Percentiles rank a stretch among this genome's conserved stretches.
phyloP scores from a whole-genome alignment of 2,113 vertebrate species.

The Nerophis lumbriciformis region DNA sequence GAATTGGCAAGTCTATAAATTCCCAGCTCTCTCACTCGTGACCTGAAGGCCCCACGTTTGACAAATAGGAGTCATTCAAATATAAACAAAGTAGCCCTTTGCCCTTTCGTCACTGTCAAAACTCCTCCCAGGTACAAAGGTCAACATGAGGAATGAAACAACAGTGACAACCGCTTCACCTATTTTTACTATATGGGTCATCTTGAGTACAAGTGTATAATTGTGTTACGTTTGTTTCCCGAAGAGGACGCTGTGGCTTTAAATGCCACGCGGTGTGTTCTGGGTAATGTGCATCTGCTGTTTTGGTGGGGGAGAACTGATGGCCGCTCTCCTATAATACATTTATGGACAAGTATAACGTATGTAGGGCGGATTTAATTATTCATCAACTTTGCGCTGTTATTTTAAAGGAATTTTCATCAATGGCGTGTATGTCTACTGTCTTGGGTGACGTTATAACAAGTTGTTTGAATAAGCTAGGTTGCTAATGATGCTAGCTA shows the following conservation, averaged over 20 bases:
- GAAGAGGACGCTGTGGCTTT: constrained; percentile 30
- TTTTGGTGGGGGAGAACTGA: constrained; percentile 16
- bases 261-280: constrained; percentile 19
- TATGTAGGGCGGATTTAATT: background rate
- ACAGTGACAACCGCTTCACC: background rate
- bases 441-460: background rate
- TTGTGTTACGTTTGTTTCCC: background rate
- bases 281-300: constrained; percentile 50
- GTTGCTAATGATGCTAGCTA: constrained; percentile 46
- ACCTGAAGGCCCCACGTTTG: background rate
- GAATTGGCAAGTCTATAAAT: background rate
- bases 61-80: background rate
- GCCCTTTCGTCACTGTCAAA: background rate
- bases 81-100: background rate
- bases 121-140: constrained; percentile 30
- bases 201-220: no score
- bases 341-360: background rate
- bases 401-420: background rate
- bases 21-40: background rate
- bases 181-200: background rate
- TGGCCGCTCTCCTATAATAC: constrained; percentile 8
- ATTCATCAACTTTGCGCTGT: background rate
- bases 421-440: background rate
- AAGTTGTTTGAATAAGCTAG: constrained; percentile 17
- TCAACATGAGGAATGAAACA: background rate